Conservation (phyloP, 2,888 invertebrate species). For the Oscheius sp. region DNA sequence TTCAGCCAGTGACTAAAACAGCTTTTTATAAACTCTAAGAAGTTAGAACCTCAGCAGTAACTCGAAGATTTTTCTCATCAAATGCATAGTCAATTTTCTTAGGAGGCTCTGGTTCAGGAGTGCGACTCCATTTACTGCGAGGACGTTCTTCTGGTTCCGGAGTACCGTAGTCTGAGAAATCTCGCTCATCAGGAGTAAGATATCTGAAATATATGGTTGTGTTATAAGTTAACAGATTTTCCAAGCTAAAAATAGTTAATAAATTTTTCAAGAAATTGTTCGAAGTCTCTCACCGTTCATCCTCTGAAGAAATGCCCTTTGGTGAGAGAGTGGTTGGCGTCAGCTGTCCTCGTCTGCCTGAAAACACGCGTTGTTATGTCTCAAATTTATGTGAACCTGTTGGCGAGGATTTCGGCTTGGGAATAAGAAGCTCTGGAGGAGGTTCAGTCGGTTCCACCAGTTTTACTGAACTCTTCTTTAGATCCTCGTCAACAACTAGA, state of each 20-base stretch:
- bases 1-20: constrained; percentile 27
- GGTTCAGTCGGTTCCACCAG: constrained; percentile 41
- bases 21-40: background rate
- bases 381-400: background rate
- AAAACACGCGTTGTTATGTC: constrained; percentile 1
- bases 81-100: constrained; percentile 50
- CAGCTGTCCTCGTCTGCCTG: constrained; percentile 20
- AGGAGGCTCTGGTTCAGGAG: background rate
- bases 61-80: constrained; percentile 50
- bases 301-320: constrained; percentile 3
- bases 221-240: too few relatives aligned
- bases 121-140: constrained; percentile 11
- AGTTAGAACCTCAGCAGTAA: constrained; percentile 37
- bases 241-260: too few relatives aligned
- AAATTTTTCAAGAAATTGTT: too few relatives aligned
- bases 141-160: constrained; percentile 49
- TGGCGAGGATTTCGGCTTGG: constrained; percentile 1
- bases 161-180: constrained; percentile 25
- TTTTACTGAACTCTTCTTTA: constrained; percentile 43
- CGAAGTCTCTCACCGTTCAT: constrained; percentile 16
- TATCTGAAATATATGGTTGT: too few relatives aligned
- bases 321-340: constrained; percentile 13
- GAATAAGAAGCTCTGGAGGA: constrained; percentile 25
- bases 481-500: constrained; percentile 58
- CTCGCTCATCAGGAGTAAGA: constrained; percentile 28